Percentiles rank a stretch among this genome's conserved stretches.
phyloP scores from a whole-genome alignment of 2,888 invertebrate species.

The Ophion obscuratus region DNA sequence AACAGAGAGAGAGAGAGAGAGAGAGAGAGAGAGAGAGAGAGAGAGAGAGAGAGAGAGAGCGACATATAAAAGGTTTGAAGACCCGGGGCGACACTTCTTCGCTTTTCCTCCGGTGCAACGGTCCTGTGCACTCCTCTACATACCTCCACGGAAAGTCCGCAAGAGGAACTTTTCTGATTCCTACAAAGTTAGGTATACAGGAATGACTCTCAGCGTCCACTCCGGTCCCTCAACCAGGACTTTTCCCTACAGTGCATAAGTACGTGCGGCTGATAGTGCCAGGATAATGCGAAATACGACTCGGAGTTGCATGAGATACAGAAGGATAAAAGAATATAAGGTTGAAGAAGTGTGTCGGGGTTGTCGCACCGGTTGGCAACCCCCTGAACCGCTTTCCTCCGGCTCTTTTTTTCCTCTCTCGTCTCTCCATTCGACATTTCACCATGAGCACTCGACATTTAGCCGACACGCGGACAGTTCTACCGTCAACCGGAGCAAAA shows the following conservation, averaged over 20 bases:
- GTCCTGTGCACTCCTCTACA: slow-evolving; percentile 23
- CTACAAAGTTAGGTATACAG: slow-evolving; percentile 27
- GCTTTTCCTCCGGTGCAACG: slow-evolving; percentile 20
- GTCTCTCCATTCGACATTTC: slow-evolving; percentile 46
- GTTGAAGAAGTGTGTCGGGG: slow-evolving; percentile 36
- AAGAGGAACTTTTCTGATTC: slow-evolving; percentile 71
- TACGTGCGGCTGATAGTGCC: slow-evolving; percentile 56
- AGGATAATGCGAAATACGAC: slow-evolving; percentile 39
- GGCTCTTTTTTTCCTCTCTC: slow-evolving; percentile 3
- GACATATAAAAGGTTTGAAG: slow-evolving; percentile 20
- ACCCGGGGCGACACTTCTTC: slow-evolving; percentile 36
- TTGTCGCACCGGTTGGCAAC: slow-evolving; percentile 46
- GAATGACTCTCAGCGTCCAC: not conserved
- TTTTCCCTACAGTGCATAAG: slow-evolving; percentile 29
- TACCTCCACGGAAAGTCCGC: slow-evolving; percentile 11
- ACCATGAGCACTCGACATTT: slow-evolving; percentile 48
- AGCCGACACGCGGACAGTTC: slow-evolving; percentile 36
- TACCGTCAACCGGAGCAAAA: slow-evolving; percentile 26
- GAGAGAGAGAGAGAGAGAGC: not conserved
- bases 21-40: not conserved
- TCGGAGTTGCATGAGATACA: slow-evolving; percentile 18
- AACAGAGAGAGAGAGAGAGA: slow-evolving; percentile 7
- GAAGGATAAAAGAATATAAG: slow-evolving; percentile 7
- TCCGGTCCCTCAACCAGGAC: not conserved
- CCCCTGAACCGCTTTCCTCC: slow-evolving; percentile 4